Evolutionary conservation across 2,797 vertebrate genomes (phyloP).

Genomic region (Hyperoplus lanceolatus): DNA sequence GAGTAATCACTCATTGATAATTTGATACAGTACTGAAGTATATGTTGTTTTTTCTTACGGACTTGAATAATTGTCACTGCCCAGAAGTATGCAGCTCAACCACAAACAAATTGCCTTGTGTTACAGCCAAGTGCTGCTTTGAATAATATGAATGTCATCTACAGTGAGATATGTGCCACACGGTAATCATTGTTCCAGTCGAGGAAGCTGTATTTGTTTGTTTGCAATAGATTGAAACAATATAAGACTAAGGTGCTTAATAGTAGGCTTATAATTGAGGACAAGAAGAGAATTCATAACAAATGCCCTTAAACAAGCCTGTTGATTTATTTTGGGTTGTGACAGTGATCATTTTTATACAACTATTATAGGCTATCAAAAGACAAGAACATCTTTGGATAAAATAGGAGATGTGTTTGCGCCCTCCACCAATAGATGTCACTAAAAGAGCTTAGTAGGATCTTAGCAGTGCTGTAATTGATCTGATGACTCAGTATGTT

Average conservation of each 20-base stretch:
- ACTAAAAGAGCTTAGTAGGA: not conserved
- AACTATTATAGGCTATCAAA: too few relatives aligned
- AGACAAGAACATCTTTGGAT: not conserved
- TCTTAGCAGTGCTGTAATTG: not conserved
- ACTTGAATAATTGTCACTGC: not conserved
- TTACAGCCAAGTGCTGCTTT: constrained; percentile 26
- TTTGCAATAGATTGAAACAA: not conserved
- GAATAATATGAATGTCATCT: constrained; percentile 35
- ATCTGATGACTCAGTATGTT: constrained; percentile 25
- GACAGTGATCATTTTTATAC: too few relatives aligned
- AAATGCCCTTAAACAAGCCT: not conserved
- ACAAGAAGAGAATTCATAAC: not conserved
- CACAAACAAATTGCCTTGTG: constrained; percentile 9
- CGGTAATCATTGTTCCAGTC: constrained; percentile 1
- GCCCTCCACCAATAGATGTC: not conserved
- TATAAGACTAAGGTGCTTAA: too few relatives aligned
- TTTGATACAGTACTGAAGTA: not conserved
- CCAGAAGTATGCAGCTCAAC: not conserved
- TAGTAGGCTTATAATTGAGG: too few relatives aligned
- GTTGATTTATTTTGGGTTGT: too few relatives aligned
- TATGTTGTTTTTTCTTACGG: not conserved
- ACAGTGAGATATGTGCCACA: constrained; percentile 11
- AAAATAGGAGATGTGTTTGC: not conserved
- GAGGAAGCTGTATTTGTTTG: not conserved
- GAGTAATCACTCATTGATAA: not conserved